phyloP scores from a whole-genome alignment of 2,888 invertebrate species.

The Thereva nobilitata region DNA sequence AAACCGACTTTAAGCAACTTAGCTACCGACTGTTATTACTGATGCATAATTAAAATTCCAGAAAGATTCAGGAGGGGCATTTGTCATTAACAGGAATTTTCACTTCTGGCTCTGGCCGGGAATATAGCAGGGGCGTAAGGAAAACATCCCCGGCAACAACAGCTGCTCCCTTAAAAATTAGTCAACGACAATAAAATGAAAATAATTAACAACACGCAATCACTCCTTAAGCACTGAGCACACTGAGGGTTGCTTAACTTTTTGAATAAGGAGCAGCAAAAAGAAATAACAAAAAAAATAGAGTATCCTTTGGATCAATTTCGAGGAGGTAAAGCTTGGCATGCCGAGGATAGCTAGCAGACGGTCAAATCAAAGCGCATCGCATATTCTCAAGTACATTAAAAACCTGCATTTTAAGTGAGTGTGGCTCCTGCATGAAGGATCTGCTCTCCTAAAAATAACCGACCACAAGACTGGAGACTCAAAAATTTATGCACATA shows the following conservation, averaged over 20 bases:
- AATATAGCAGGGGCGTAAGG: neutral
- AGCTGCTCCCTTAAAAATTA: too few species aligned
- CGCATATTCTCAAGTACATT: neutral
- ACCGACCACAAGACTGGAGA: conserved; percentile 23
- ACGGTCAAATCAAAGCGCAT: neutral
- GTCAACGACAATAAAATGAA: too few species aligned
- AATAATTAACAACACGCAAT: too few species aligned
- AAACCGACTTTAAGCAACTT: neutral
- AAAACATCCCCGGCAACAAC: too few species aligned
- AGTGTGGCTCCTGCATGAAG: too few species aligned
- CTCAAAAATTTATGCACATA: conserved; percentile 37
- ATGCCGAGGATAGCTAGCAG: too few species aligned
- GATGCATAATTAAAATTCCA: conserved; percentile 28
- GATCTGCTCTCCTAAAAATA: neutral
- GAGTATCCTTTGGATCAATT: too few species aligned
- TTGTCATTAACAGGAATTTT: conserved; percentile 24
- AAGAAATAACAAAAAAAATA: too few species aligned
- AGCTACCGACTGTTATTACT: conserved; percentile 1
- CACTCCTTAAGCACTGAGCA: too few species aligned
- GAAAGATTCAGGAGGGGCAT: neutral
- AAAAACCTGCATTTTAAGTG: neutral
- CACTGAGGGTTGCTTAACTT: too few species aligned
- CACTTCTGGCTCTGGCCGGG: neutral
- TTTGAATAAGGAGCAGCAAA: too few species aligned
- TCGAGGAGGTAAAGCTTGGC: too few species aligned